Conservation (phyloP, 2,888 invertebrate genomes). For the Torymus auratus region DNA sequence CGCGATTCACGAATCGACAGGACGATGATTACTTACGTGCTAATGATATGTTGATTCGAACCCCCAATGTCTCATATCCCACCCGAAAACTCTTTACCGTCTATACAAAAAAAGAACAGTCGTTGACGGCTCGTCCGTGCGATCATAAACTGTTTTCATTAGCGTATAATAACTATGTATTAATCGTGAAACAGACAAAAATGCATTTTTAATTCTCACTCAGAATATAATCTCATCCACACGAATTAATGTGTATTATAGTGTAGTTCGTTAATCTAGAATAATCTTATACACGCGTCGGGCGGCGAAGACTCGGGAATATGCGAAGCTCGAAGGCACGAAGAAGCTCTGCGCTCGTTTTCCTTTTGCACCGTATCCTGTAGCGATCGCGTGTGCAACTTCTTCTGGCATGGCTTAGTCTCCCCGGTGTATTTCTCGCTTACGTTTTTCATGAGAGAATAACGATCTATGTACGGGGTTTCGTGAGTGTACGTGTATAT, state of each 20-base stretch:
- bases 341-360: constrained; percentile 27
- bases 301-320: background rate
- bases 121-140: background rate
- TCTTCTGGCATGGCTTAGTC: constrained; percentile 29
- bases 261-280: too few relatives aligned
- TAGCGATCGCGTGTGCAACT: constrained; percentile 36
- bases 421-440: background rate
- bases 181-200: too few relatives aligned
- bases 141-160: constrained; percentile 9
- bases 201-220: background rate
- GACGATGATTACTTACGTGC: constrained; percentile 29
- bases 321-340: constrained; percentile 21
- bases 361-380: background rate
- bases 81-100: background rate
- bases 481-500: background rate
- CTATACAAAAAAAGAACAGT: constrained; percentile 25
- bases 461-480: background rate
- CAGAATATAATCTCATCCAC: constrained; percentile 21
- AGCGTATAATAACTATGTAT: too few relatives aligned
- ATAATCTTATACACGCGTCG: too few relatives aligned
- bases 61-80: background rate
- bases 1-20: constrained; percentile 49
- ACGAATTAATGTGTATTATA: background rate
- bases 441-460: background rate
- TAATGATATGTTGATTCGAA: constrained; percentile 53